A percentile compares a stretch with the other conserved stretches of the same genome.
Conservation (phyloP, 2,797 vertebrate genomes). For the Bothrops alternatus region DNA sequence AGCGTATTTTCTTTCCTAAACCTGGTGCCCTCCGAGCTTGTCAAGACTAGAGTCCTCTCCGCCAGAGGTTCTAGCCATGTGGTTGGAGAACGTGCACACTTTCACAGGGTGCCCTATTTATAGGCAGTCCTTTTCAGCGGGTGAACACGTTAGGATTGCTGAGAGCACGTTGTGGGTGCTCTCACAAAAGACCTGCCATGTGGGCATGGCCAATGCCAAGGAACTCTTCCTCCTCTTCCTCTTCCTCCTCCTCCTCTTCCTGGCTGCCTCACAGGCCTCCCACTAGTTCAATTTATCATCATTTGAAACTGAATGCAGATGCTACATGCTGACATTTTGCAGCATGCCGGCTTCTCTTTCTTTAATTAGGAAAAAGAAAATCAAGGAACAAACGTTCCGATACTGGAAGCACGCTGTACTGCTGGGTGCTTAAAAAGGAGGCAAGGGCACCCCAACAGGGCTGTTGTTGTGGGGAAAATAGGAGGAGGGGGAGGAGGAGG, state of each 20-base stretch:
- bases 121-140: not conserved
- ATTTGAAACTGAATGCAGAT: not conserved
- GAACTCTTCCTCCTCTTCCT: not conserved
- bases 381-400: not conserved
- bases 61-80: not conserved
- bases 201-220: not conserved
- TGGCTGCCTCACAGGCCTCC: not conserved
- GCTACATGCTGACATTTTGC: not conserved
- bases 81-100: not conserved
- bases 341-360: not conserved
- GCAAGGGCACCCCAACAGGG: not conserved
- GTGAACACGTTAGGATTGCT: not conserved
- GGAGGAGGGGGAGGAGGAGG: not conserved
- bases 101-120: not conserved
- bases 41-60: not conserved
- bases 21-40: not conserved
- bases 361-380: not conserved
- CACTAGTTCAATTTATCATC: not conserved
- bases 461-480: not conserved
- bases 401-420: not conserved
- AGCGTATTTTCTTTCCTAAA: not conserved
- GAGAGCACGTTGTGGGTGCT: not conserved
- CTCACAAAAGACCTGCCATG: not conserved
- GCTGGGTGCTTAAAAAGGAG: slow-evolving; percentile 19
- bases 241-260: not conserved